phyloP scores from a whole-genome alignment of 2,888 invertebrate genomes.

The Amiota minor region DNA sequence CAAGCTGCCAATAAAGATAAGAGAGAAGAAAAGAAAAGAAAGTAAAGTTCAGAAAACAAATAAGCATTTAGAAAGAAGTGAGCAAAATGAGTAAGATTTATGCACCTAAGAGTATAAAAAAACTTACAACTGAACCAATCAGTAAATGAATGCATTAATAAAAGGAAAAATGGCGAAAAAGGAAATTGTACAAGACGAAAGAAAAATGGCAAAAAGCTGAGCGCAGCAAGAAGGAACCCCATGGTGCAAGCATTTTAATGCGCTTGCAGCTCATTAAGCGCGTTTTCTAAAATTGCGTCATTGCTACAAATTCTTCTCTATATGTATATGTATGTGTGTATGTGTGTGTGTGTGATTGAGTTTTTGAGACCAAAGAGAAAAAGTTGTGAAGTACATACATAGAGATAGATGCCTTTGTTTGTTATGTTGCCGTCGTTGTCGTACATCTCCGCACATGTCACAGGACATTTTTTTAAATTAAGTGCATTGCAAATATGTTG shows the following conservation, averaged over 20 bases:
- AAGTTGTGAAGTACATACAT: no score
- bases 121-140: no score
- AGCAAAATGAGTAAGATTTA: neutral
- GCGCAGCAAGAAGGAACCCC: neutral
- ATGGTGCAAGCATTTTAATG: slow-evolving; percentile 28
- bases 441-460: neutral
- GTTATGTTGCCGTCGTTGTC: no score
- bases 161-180: neutral
- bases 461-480: slow-evolving; percentile 6
- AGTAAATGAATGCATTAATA: neutral
- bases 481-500: slow-evolving; percentile 1
- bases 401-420: no score
- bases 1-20: neutral
- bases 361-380: no score
- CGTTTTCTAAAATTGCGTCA: slow-evolving; percentile 36
- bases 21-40: neutral
- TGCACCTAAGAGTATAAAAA: neutral
- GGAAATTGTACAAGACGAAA: neutral
- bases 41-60: neutral
- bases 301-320: neutral
- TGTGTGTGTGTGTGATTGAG: no score
- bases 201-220: neutral
- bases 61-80: neutral
- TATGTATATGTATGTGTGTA: no score
- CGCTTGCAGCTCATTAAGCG: slow-evolving; percentile 39